Base-by-base conservation (phyloP, 2,797 vertebrate genomes). In the Sebastes vulpes region DNA sequence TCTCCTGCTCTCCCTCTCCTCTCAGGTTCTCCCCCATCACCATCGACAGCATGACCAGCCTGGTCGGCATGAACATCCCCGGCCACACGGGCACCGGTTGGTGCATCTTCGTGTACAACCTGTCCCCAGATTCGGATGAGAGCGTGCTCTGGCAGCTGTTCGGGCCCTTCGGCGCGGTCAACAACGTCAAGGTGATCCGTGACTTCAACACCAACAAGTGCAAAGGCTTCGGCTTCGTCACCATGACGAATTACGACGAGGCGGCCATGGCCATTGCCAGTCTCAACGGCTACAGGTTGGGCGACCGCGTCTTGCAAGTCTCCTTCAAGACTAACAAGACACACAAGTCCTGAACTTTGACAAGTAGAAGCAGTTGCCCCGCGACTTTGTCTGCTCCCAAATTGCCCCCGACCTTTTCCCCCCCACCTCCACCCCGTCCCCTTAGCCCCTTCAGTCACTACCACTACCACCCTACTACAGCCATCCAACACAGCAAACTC, bases 181-280 rank as follows among this genome's bases (percentile, higher is more conserved):
- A 99, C 96, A 99, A 99, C 28, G 99, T 99, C 96, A 99, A 99
- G 96, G 98, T 99, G 95, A 99, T 99, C 96, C 98, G 99, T 57
- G 99, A 99, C 96, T 99, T 99, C 97, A 99, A 99, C 96, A 99
- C 99, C 97, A 99, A 99, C 97, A 99, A 99, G 96, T 99, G 99
- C 97, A 99, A 99, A 97, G 99, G 99, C 95, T 99, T 99, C 87
- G 99, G 99, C 94, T 99, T 99, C 91, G 99, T 99, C 95, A 99
- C 99, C 95, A 99, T 99, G 99, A 99, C 99, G 95, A 99, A 99
- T 97, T 99, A 99, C 88, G 99, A 99, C 16, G 99, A 99, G 96
- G 99, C 99, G 42, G 99, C 99, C 95, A 99, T 99, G 99, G 99
- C 99, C 64, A 99, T 99, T 87, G 98, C 99, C 93, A 99, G 99